phyloP scores from a whole-genome alignment of 2,888 invertebrate species.

The Coelopa pilipes region DNA sequence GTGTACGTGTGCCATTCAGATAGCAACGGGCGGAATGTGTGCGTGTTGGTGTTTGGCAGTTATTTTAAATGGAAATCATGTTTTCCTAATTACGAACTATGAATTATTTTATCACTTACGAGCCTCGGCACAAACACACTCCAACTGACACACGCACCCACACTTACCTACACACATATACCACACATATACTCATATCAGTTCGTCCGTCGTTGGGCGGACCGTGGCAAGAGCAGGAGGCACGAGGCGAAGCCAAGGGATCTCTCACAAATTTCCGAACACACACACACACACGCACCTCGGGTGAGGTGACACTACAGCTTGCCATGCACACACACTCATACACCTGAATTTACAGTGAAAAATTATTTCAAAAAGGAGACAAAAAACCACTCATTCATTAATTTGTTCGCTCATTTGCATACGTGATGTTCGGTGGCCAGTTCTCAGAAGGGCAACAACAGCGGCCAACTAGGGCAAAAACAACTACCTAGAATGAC shows the following conservation, averaged over 20 bases:
- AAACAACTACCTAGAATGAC: background rate
- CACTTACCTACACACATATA: conserved; percentile 35
- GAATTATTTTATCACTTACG: conserved; percentile 52
- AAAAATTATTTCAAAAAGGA: conserved; percentile 8
- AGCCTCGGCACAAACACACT: background rate
- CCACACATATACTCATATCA: background rate
- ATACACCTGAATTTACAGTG: background rate
- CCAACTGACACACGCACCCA: conserved; percentile 45
- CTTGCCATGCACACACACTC: background rate
- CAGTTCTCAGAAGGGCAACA: background rate
- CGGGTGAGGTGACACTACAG: background rate
- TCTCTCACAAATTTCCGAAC: too few relatives aligned
- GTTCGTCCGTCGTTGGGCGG: background rate
- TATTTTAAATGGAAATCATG: conserved; percentile 55
- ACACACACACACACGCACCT: too few relatives aligned
- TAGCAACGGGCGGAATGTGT: background rate
- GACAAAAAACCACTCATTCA: conserved; percentile 34
- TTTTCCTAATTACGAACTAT: conserved; percentile 57
- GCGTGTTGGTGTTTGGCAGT: conserved; percentile 5
- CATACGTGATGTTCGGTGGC: conserved; percentile 10
- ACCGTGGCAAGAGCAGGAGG: too few relatives aligned
- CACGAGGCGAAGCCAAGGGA: too few relatives aligned
- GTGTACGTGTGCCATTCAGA: background rate
- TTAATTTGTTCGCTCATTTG: conserved; percentile 30
- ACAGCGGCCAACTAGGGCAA: background rate